Percentiles rank a stretch among this genome's conserved stretches.
phyloP scores from a whole-genome alignment of 2,888 invertebrate genomes.

The Sussaba pulchella region DNA sequence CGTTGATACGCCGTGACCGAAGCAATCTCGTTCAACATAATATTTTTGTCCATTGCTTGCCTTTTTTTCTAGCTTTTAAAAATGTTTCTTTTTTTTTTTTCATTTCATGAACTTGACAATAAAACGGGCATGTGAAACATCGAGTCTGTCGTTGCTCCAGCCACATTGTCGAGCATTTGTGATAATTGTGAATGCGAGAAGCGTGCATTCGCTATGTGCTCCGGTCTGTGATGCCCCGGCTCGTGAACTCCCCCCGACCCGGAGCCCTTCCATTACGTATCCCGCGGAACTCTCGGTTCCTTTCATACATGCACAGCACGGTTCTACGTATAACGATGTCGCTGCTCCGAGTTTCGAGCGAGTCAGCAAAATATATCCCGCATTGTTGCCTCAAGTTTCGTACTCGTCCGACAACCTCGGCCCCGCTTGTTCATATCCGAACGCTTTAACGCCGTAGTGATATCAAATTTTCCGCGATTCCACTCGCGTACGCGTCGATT shows the following conservation, averaged over 20 bases:
- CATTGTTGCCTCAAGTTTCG: constrained; percentile 42
- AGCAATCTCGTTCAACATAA: background rate
- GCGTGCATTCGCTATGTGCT: constrained; percentile 23
- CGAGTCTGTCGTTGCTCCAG: constrained; percentile 21
- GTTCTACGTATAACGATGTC: constrained; percentile 12
- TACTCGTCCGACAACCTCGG: constrained; percentile 36
- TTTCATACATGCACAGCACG: background rate
- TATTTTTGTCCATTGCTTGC: background rate
- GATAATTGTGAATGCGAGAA: constrained; percentile 49
- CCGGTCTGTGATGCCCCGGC: constrained; percentile 6
- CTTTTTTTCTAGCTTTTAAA: constrained; percentile 8
- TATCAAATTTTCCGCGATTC: background rate
- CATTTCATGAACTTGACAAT: constrained; percentile 17
- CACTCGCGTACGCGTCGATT: background rate
- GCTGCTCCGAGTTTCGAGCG: constrained; percentile 38
- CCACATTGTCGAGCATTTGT: constrained; percentile 36
- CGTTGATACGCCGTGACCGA: background rate
- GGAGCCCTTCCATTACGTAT: no score
- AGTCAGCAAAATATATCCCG: constrained; percentile 40
- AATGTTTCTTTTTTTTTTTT: constrained; percentile 7
- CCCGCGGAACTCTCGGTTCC: background rate
- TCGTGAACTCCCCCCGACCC: background rate
- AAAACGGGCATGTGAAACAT: constrained; percentile 42
- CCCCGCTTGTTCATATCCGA: background rate
- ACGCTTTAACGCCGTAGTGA: background rate